Evolutionary conservation across 1,140 invertebrate genomes (phyloP).

Genomic region (Coenobita brevimanus): DNA sequence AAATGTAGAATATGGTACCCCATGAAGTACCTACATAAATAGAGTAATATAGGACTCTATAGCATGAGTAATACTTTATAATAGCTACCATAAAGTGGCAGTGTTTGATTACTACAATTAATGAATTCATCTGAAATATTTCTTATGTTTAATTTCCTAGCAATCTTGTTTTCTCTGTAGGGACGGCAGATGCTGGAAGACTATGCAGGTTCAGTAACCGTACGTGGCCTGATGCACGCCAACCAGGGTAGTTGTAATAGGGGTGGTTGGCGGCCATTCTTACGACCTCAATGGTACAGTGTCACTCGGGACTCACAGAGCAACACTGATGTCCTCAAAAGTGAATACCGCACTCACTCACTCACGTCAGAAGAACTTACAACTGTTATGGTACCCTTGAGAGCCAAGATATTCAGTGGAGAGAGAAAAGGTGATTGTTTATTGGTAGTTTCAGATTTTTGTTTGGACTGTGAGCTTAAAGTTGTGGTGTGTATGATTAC

Average conservation of each 20-base stretch:
- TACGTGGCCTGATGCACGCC: conserved; percentile 46
- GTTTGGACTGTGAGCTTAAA: too few relatives aligned
- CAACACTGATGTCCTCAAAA: not conserved
- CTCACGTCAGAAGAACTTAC: conserved; percentile 48
- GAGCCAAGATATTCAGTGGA: conserved; percentile 26
- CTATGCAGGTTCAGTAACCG: conserved; percentile 34
- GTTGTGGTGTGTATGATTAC: too few relatives aligned
- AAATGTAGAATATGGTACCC: too few relatives aligned
- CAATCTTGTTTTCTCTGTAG: not conserved
- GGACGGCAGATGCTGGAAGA: conserved; percentile 32
- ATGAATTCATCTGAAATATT: too few relatives aligned
- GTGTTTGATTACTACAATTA: too few relatives aligned
- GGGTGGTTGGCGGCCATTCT: conserved; percentile 20
- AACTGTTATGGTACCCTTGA: conserved; percentile 38
- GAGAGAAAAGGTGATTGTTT: conserved; percentile 22
- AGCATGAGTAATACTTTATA: too few relatives aligned
- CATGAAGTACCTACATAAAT: too few relatives aligned
- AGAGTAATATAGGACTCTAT: too few relatives aligned
- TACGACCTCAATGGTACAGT: conserved; percentile 40
- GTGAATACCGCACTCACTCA: conserved; percentile 25
- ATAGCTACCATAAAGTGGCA: too few relatives aligned
- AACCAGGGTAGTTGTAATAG: conserved; percentile 3
- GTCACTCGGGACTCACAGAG: conserved; percentile 15
- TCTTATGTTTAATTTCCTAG: too few relatives aligned
- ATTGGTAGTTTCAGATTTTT: too few relatives aligned